Percentiles rank a stretch among this genome's conserved stretches.
Conservation (phyloP, 2,113 vertebrate species). For the Trogon surrucura region DNA sequence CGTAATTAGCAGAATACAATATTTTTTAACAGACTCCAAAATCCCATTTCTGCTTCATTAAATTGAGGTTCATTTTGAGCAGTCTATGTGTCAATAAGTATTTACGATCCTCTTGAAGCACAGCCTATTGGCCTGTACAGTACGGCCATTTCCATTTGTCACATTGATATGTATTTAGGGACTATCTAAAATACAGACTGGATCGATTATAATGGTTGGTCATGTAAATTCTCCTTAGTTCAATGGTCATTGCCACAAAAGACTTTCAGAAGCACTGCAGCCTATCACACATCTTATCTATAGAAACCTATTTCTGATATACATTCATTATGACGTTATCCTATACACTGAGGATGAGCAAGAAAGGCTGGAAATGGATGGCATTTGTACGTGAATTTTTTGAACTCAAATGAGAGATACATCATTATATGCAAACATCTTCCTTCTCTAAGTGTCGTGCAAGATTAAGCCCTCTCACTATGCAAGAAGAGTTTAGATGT, state of each 20-base stretch:
- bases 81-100: conserved; percentile 15
- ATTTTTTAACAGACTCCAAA: background rate
- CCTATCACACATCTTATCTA: conserved; percentile 5
- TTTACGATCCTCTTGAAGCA: conserved; percentile 28
- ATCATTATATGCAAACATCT: background rate
- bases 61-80: background rate
- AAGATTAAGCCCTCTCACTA: background rate
- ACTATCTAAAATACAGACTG: conserved; percentile 19
- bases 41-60: background rate
- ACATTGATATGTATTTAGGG: conserved; percentile 34
- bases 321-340: background rate
- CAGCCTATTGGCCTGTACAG: background rate
- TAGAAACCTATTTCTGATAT: conserved; percentile 9
- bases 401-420: background rate
- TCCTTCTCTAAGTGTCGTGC: background rate
- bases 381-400: background rate
- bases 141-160: conserved; percentile 39
- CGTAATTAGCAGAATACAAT: background rate
- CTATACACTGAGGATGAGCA: background rate
- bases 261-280: conserved; percentile 17
- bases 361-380: background rate
- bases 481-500: background rate
- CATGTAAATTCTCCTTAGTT: conserved; percentile 50
- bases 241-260: conserved; percentile 14
- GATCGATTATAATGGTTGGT: conserved; percentile 27